Percentiles rank a stretch among this genome's conserved stretches.
These are phyloP conservation scores for Eupithecia inturbata DNA, from an alignment of 2,888 invertebrate genomes.

Conservation along the genomic window DNA sequence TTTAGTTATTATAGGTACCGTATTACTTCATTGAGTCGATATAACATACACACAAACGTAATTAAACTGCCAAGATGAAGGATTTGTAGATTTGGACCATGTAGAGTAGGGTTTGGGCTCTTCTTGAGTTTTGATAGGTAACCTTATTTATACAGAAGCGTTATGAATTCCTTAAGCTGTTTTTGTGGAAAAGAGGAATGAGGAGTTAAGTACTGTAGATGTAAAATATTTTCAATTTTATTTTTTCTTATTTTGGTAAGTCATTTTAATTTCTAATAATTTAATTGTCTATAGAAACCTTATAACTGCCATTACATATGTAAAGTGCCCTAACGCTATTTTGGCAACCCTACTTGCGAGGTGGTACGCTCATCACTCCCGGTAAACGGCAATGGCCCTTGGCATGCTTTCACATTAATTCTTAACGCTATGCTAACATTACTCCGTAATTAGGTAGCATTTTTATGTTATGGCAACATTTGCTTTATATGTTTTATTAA, in stretches of 20 bases:
- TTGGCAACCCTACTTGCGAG: conserved; percentile 35
- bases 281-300: no score
- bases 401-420: conserved; percentile 53
- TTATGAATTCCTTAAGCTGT: background rate
- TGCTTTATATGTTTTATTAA: conserved; percentile 40
- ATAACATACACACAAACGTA: background rate
- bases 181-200: background rate
- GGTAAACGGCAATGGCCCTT: conserved; percentile 51
- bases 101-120: background rate
- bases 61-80: background rate
- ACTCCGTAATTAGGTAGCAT: conserved; percentile 13
- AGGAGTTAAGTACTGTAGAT: background rate
- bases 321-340: background rate
- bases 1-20: background rate
- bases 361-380: conserved; percentile 39
- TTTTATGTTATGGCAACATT: conserved; percentile 16
- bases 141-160: background rate
- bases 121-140: background rate
- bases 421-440: conserved; percentile 40
- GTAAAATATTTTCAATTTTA: background rate
- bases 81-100: background rate
- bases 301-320: background rate
- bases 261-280: background rate
- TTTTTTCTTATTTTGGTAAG: background rate
- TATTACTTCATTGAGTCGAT: background rate